Conservation (phyloP, 2,113 vertebrate species). For the Burhinus bistriatus region DNA sequence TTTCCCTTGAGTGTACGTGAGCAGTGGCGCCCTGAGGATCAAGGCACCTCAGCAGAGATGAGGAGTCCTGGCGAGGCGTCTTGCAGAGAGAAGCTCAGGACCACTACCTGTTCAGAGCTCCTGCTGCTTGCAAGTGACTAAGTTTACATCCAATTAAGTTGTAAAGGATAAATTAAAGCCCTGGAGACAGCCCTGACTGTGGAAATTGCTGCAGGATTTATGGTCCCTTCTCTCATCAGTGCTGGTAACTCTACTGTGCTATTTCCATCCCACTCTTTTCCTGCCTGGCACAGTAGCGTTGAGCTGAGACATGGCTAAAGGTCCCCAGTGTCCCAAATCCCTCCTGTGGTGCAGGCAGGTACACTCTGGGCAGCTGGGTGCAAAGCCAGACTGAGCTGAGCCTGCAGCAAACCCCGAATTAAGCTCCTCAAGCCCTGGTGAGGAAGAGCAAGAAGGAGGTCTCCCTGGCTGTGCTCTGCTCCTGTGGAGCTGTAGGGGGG, state of each 20-base stretch:
- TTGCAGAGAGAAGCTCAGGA: not conserved
- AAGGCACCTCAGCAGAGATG: fast-evolving
- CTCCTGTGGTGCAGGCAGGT: not conserved
- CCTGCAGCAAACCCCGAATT: not conserved
- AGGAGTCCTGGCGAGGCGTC: not conserved
- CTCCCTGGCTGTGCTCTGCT: not conserved
- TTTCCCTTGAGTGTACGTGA: not conserved
- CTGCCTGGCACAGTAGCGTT: not conserved
- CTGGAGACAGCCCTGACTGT: slow-evolving; percentile 17
- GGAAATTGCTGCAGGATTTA: slow-evolving; percentile 51
- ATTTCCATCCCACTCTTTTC: not conserved
- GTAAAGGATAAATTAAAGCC: slow-evolving; percentile 44
- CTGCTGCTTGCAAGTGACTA: slow-evolving; percentile 28
- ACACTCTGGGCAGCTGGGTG: not conserved
- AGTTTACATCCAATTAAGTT: slow-evolving; percentile 50
- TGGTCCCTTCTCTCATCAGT: slow-evolving; percentile 26
- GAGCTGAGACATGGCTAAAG: not conserved
- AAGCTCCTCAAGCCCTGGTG: not conserved
- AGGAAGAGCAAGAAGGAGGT: not conserved
- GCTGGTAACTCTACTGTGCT: not conserved
- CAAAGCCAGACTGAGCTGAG: not conserved
- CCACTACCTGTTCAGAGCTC: not conserved
- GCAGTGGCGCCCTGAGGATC: not conserved
- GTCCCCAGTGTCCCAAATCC: not conserved
- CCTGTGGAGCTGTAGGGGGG: not conserved